phyloP scores from a whole-genome alignment of 2,888 invertebrate species.

The Oscheius myriophilus region DNA sequence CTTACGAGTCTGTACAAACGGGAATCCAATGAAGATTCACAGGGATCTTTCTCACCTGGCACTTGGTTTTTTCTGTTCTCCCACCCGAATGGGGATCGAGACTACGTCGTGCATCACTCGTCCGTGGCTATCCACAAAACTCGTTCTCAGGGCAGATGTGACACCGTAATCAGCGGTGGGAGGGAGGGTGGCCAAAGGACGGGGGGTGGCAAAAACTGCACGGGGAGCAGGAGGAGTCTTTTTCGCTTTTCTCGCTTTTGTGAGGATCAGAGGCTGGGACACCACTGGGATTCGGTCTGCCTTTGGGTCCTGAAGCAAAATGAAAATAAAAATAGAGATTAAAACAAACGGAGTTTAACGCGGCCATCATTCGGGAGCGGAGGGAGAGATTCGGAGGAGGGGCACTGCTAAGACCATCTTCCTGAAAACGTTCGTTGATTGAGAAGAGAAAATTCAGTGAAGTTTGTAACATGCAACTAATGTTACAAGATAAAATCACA shows the following conservation, averaged over 20 bases:
- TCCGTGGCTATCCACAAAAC: slow-evolving; percentile 65
- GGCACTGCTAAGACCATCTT: slow-evolving; percentile 1
- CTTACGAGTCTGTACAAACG: slow-evolving; percentile 4
- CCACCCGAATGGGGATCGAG: slow-evolving; percentile 61
- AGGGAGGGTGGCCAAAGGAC: slow-evolving; percentile 33
- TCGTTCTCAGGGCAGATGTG: slow-evolving; percentile 61
- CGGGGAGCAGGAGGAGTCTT: not conserved
- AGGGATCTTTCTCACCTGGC: slow-evolving; percentile 10
- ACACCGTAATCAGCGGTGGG: slow-evolving; percentile 60
- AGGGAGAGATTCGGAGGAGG: slow-evolving; percentile 63
- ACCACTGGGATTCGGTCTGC: not conserved
- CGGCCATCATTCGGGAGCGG: slow-evolving; percentile 65
- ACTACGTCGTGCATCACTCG: slow-evolving; percentile 60
- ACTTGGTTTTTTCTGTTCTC: slow-evolving; percentile 3
- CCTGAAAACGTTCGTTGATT: slow-evolving; percentile 6
- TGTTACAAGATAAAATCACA: too few relatives aligned
- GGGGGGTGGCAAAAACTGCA: not conserved
- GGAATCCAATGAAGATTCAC: not conserved
- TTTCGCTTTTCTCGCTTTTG: slow-evolving; percentile 1
- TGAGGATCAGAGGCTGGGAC: slow-evolving; percentile 23
- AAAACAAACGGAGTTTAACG: slow-evolving; percentile 53
- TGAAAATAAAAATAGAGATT: too few relatives aligned
- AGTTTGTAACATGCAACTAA: too few relatives aligned
- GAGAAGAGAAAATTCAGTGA: too few relatives aligned
- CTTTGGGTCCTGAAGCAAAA: slow-evolving; percentile 13